Conservation (phyloP, 2,797 vertebrate genomes). For the Enteromius viviparus region DNA sequence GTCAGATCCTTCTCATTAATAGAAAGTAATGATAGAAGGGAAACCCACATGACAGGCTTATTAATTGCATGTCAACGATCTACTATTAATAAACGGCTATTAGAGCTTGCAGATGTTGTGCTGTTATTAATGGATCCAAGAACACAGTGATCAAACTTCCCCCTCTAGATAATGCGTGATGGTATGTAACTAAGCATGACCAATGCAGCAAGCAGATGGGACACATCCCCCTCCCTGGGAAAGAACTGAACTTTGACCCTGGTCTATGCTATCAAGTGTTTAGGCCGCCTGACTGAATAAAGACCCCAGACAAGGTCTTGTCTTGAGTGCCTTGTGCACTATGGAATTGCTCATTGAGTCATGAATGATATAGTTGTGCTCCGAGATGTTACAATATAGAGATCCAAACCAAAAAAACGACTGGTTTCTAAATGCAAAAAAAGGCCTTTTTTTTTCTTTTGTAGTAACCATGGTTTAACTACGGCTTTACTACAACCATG, state of each 20-base stretch:
- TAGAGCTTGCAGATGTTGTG: background rate
- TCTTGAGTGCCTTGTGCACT: constrained; percentile 18
- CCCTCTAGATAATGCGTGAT: constrained; percentile 6
- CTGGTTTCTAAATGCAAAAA: background rate
- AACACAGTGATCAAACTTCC: background rate
- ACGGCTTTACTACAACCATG: too few relatives aligned
- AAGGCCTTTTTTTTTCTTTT: too few relatives aligned
- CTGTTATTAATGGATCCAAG: background rate
- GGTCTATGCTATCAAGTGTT: constrained; percentile 53
- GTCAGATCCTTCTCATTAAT: background rate
- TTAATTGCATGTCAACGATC: background rate
- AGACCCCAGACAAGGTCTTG: constrained; percentile 48
- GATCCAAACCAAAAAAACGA: background rate
- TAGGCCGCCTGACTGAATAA: constrained; percentile 37
- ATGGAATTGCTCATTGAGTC: constrained; percentile 23
- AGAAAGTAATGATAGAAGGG: background rate
- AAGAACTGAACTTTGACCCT: constrained; percentile 75
- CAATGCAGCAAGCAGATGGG: background rate
- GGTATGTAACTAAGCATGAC: constrained; percentile 4
- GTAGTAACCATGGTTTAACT: too few relatives aligned
- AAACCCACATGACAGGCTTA: background rate
- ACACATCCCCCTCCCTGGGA: constrained; percentile 66
- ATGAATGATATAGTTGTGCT: background rate
- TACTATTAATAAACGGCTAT: constrained; percentile 8
- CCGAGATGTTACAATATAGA: background rate